phyloP scores from a whole-genome alignment of 2,888 invertebrate species.

The Tachina lurida region DNA sequence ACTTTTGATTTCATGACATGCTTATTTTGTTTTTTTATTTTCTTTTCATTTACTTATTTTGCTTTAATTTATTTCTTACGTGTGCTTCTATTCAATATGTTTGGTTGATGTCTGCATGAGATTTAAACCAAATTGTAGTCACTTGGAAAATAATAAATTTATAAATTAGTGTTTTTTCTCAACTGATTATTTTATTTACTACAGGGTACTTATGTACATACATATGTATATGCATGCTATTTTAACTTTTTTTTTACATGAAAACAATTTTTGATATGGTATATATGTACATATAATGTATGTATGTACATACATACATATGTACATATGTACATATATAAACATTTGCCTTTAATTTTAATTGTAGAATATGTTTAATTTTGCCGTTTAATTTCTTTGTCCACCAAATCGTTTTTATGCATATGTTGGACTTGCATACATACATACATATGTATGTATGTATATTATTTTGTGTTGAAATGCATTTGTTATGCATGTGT shows the following conservation, averaged over 20 bases:
- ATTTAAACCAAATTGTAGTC: too few relatives aligned
- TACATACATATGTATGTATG: not conserved
- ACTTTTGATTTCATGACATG: too few relatives aligned
- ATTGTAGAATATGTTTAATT: constrained; percentile 38
- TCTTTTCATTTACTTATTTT: too few relatives aligned
- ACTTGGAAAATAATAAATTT: too few relatives aligned
- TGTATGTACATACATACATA: not conserved
- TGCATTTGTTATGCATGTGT: constrained; percentile 73
- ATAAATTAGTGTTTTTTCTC: too few relatives aligned
- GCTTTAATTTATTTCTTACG: too few relatives aligned
- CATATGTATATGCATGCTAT: not conserved
- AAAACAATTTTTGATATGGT: too few relatives aligned
- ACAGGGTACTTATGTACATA: not conserved
- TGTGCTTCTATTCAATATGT: too few relatives aligned
- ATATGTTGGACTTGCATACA: constrained; percentile 50
- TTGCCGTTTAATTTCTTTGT: constrained; percentile 54
- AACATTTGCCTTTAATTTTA: constrained; percentile 35
- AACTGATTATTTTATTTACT: too few relatives aligned
- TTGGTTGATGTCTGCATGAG: too few relatives aligned
- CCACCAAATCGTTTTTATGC: constrained; percentile 53
- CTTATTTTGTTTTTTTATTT: too few relatives aligned
- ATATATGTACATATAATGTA: not conserved
- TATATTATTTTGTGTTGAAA: too few relatives aligned
- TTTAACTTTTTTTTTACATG: not conserved
- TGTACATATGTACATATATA: not conserved